Evolutionary conservation across 2,113 vertebrate genomes (phyloP).

Genomic region (Cinclus cinclus): DNA sequence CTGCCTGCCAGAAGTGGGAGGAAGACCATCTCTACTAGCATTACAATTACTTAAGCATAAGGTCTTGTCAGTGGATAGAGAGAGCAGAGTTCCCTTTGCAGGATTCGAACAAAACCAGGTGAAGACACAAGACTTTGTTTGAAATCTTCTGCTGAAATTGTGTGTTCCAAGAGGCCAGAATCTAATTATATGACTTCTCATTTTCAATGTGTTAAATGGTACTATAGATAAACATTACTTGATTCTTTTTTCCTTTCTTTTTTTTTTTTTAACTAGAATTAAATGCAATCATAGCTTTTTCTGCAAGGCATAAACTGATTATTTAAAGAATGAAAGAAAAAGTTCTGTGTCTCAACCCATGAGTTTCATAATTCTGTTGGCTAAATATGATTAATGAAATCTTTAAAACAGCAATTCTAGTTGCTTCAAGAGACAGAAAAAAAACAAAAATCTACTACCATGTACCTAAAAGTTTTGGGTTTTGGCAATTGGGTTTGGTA

Average conservation of each 20-base stretch:
- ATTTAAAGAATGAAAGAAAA: background rate
- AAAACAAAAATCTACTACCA: background rate
- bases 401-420: background rate
- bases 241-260: background rate
- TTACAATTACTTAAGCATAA: background rate
- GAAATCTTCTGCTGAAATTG: background rate
- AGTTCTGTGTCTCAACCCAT: background rate
- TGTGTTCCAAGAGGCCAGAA: background rate
- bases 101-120: background rate
- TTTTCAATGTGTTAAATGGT: background rate
- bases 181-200: background rate
- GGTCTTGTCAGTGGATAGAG: background rate
- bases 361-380: background rate
- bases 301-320: background rate
- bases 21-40: background rate
- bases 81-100: background rate
- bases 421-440: background rate
- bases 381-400: background rate
- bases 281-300: background rate
- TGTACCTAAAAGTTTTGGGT: background rate
- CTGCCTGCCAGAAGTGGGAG: background rate
- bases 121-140: accelerated
- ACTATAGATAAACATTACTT: background rate
- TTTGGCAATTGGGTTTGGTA: background rate
- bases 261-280: background rate